These are phyloP conservation scores for Dascillus cervinus DNA, from an alignment of 2,888 invertebrate genomes.

Conservation along the genomic window DNA sequence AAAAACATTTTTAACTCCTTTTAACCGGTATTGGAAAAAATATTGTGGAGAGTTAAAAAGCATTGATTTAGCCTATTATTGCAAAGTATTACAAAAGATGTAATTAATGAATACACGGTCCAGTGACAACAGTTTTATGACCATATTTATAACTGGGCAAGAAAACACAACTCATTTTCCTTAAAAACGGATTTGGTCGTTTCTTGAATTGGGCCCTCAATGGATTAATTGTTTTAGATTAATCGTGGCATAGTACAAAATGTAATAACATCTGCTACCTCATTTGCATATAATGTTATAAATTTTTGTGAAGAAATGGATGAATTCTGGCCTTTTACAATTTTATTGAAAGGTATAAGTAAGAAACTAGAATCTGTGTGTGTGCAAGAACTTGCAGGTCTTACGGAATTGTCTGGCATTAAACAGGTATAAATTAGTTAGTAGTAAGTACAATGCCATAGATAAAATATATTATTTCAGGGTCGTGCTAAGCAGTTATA, in stretches of 20 bases:
- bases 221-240: slow-evolving; percentile 30
- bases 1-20: no score
- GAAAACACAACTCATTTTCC: no score
- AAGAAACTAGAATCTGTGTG: slow-evolving; percentile 74
- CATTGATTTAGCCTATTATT: no score
- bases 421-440: slow-evolving; percentile 53
- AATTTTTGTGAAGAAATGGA: slow-evolving; percentile 73
- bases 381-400: slow-evolving; percentile 65
- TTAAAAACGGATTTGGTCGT: no score
- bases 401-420: slow-evolving; percentile 85
- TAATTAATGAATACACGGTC: no score
- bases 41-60: no score
- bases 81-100: no score
- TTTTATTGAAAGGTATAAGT: slow-evolving; percentile 67
- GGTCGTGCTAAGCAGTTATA: slow-evolving; percentile 78
- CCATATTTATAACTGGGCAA: no score
- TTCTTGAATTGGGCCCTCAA: background rate
- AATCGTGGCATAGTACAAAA: slow-evolving; percentile 76
- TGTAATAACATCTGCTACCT: slow-evolving; percentile 60
- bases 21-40: no score
- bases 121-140: no score
- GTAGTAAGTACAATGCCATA: background rate
- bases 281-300: slow-evolving; percentile 69
- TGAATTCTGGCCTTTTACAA: slow-evolving; percentile 75
- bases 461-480: slow-evolving; percentile 36